Base-by-base conservation (phyloP, 2,888 invertebrate species). In the Ephialtes manifestator region DNA sequence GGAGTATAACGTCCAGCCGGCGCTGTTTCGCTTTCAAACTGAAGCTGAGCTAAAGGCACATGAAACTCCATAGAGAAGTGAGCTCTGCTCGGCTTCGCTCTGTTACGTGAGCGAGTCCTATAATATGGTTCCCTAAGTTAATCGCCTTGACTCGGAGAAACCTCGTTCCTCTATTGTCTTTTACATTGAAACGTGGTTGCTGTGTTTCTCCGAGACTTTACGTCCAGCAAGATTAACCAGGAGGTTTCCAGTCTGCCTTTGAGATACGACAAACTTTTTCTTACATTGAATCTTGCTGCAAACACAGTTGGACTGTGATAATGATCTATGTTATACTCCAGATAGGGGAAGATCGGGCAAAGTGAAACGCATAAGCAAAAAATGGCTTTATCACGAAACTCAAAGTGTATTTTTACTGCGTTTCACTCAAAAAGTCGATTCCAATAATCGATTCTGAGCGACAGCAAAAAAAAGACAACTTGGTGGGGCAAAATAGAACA, bases 91-190 rank as follows among this genome's bases (percentile, higher is more conserved):
- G 48, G 13, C 15, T 60, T 28, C 74, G 20, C 18, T 65, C 51
- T 55, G 18, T 15, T 75, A 60, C 55, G 20, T 20, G 20, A 63
- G 60, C 20, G 39, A 24, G 87, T 90, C 90, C 90, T 87, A 91
- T 91, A 87, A 89, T 87, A 85, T 87, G 88, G 88, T 86, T 88
- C 87, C 88, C 88, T n/a, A 90, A 90, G 90, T 90, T 89, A 89
- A 91, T 90, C 87, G 89, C 90, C 89, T 90, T 88, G 88, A 90
- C 90, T 89, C 87, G 83, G 86, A 83, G 80, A 86, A 84, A 76
- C 71, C 81, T 82, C 78, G 72, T 71, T 80, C 53, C 51, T 51
- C 35, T 46, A 28, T 48, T 20, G 24, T 60, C 31, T 28, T 15
- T 67, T 65, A 65, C 48, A 15, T 24, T 51, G 60, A 13, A 24